These are phyloP conservation scores for Drosophila pruinosa DNA, from an alignment of 1,140 invertebrate species.

Conservation along the genomic window DNA sequence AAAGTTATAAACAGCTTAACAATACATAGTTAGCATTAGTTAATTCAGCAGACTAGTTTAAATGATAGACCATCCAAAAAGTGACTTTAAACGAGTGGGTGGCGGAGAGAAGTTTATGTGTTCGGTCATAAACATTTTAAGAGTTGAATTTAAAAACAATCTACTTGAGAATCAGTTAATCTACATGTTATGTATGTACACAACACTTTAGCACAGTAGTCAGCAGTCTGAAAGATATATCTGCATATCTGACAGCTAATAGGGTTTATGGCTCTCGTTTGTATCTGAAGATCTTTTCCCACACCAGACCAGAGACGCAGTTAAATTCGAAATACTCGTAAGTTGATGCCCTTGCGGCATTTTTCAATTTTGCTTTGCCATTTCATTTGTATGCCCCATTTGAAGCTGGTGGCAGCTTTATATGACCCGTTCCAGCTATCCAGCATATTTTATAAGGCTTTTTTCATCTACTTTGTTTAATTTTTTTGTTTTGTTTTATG, in stretches of 20 bases:
- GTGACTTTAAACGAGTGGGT: conserved; percentile 6
- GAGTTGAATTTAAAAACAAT: conserved; percentile 25
- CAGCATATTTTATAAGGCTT: conserved; percentile 58
- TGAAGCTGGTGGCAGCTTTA: conserved; percentile 3
- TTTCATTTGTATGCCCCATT: conserved; percentile 40
- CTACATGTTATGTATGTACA: not conserved
- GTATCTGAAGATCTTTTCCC: conserved; percentile 52
- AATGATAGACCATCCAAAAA: not conserved
- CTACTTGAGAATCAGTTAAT: conserved; percentile 17
- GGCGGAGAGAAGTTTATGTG: conserved; percentile 3
- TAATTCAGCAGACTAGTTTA: conserved; percentile 1
- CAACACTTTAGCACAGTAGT: conserved; percentile 25
- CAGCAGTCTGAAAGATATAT: conserved; percentile 1
- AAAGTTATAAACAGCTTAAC: conserved; percentile 3
- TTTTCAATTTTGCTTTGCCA: conserved; percentile 58
- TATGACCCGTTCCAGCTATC: conserved; percentile 41
- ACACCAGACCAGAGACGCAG: conserved; percentile 2
- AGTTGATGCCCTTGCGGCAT: conserved; percentile 46
- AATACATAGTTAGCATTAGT: not conserved
- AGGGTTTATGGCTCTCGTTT: conserved; percentile 10
- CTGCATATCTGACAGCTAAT: conserved; percentile 10
- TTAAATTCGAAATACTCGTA: conserved; percentile 39
- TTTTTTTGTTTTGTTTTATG: conserved; percentile 6
- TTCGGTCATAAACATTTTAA: conserved; percentile 21
- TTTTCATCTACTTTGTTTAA: not conserved